Conservation (phyloP, 2,113 vertebrate species). For the Diglossa brunneiventris region DNA sequence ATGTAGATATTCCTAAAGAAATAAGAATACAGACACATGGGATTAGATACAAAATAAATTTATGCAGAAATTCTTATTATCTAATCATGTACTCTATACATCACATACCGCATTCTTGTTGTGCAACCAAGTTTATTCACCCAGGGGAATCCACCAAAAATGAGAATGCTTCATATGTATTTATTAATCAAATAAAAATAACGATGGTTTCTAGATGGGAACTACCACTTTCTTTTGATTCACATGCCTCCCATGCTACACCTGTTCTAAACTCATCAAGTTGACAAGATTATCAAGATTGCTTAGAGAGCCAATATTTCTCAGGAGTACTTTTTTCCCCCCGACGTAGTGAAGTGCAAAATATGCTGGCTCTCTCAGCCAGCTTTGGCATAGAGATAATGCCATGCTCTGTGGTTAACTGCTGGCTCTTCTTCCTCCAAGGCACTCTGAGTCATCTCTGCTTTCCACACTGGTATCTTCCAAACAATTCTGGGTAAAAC, state of each 20-base stretch:
- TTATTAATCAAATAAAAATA: slow-evolving; percentile 40
- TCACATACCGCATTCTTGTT: slow-evolving; percentile 27
- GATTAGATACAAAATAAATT: not conserved
- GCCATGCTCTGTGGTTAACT: slow-evolving; percentile 23
- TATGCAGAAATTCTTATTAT: slow-evolving; percentile 13
- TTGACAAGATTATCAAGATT: slow-evolving; percentile 18
- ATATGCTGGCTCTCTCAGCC: not conserved
- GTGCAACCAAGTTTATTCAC: slow-evolving; percentile 5
- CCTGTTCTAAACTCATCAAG: not conserved
- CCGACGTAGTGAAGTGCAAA: not conserved
- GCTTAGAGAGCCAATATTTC: not conserved
- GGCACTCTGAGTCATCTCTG: slow-evolving; percentile 60
- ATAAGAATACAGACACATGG: not conserved
- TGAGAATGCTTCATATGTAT: not conserved
- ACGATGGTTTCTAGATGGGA: slow-evolving; percentile 30
- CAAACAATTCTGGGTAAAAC: slow-evolving; percentile 54
- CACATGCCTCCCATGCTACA: slow-evolving; percentile 12
- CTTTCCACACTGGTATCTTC: slow-evolving; percentile 52
- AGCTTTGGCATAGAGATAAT: slow-evolving; percentile 39
- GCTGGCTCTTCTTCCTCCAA: slow-evolving; percentile 45
- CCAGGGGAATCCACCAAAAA: not conserved
- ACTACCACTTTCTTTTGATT: slow-evolving; percentile 39
- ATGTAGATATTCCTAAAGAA: not conserved
- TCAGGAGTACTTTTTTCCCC: not conserved
- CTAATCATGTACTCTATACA: not conserved